Percentiles rank a stretch among this genome's conserved stretches.
Evolutionary conservation across 2,888 invertebrate genomes (phyloP).

Genomic region (Slavum lentiscoides): DNA sequence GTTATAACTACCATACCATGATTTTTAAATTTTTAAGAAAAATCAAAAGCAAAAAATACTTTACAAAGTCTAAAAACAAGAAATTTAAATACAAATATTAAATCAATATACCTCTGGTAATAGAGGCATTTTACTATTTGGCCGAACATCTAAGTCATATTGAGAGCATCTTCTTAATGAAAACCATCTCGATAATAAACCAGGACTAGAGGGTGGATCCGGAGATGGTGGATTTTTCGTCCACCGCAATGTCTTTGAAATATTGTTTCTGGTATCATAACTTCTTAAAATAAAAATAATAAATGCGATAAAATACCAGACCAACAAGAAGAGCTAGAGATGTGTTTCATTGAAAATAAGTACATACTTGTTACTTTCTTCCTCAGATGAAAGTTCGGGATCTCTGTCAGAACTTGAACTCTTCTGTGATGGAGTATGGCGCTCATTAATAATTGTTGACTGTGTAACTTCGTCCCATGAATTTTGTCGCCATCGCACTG

Average conservation of each 20-base stretch:
- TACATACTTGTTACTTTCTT: constrained; percentile 66
- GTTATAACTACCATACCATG: not conserved
- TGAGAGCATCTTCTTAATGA: constrained; percentile 84
- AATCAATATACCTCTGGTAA: constrained; percentile 71
- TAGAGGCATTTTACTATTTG: constrained; percentile 73
- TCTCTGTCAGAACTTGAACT: constrained; percentile 62
- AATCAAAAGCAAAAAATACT: not conserved
- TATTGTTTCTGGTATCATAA: constrained; percentile 56
- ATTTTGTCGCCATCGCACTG: constrained; percentile 59
- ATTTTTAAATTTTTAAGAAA: not conserved
- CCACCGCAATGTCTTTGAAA: constrained; percentile 54
- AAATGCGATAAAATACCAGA: not conserved
- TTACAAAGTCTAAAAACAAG: not conserved
- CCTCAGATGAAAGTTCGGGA: constrained; percentile 68
- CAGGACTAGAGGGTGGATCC: constrained; percentile 67
- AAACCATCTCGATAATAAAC: constrained; percentile 84
- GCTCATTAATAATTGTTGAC: constrained; percentile 51
- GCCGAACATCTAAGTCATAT: constrained; percentile 70
- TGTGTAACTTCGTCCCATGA: constrained; percentile 57
- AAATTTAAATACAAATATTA: not conserved
- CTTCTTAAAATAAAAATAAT: constrained; percentile 54
- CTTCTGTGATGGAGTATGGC: constrained; percentile 56
- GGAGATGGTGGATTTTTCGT: constrained; percentile 58
- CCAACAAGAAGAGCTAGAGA: not conserved
- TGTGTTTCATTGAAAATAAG: not conserved